Conservation (phyloP, 2,888 invertebrate species). For the Leptopilina myrica region DNA sequence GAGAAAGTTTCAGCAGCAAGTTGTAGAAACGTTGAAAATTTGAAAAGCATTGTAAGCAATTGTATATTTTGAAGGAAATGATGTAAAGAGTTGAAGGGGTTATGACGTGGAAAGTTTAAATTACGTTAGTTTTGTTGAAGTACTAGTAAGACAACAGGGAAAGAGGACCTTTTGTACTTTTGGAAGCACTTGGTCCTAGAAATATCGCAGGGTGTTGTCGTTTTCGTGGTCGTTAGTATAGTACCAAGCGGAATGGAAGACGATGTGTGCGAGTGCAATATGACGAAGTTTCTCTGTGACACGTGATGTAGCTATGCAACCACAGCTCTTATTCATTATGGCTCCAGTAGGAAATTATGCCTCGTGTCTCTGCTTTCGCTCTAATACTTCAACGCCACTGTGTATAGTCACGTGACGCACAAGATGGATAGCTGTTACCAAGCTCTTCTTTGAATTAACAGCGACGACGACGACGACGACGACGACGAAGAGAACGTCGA, state of each 20-base stretch:
- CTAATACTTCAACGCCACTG: constrained; percentile 59
- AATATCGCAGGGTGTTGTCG: constrained; percentile 27
- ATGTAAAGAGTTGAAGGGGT: not conserved
- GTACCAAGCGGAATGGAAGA: constrained; percentile 25
- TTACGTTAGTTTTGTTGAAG: constrained; percentile 28
- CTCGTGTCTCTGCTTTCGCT: constrained; percentile 62
- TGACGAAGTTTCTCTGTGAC: constrained; percentile 69
- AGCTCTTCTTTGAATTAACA: constrained; percentile 57
- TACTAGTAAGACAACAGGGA: not conserved
- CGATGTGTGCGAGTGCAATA: constrained; percentile 50
- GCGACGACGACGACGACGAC: not conserved
- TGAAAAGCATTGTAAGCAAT: constrained; percentile 2
- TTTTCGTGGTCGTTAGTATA: constrained; percentile 33
- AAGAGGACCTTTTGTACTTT: constrained; percentile 27
- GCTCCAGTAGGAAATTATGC: constrained; percentile 62
- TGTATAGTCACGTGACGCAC: constrained; percentile 60
- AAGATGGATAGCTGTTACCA: constrained; percentile 63
- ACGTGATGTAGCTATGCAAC: constrained; percentile 68
- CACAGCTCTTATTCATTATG: constrained; percentile 68
- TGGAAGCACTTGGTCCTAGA: constrained; percentile 18
- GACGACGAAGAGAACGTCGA: constrained; percentile 17
- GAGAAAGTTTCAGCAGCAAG: not conserved
- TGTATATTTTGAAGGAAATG: constrained; percentile 16
- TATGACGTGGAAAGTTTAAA: constrained; percentile 7
- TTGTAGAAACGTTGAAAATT: not conserved